phyloP scores from a whole-genome alignment of 2,113 vertebrate species.

The Herpetotheres cachinnans region DNA sequence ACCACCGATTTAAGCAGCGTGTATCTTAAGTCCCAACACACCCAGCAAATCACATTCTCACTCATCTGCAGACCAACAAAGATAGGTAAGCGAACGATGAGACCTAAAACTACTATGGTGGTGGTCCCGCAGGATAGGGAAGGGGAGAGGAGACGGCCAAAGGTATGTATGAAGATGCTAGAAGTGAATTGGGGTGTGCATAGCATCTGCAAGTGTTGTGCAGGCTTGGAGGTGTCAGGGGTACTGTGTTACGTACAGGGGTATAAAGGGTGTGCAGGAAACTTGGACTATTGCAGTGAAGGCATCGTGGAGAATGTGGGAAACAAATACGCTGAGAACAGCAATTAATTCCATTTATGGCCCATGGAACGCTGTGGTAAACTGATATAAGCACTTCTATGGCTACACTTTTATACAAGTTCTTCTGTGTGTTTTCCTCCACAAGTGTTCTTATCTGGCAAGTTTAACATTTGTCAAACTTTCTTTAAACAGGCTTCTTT shows the following conservation, averaged over 20 bases:
- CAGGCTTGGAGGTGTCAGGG: neutral
- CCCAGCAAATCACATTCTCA: neutral
- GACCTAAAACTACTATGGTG: neutral
- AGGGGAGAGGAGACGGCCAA: neutral
- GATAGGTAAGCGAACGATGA: neutral
- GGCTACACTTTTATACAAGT: neutral
- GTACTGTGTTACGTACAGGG: neutral
- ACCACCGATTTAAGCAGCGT: rapidly evolving
- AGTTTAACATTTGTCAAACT: neutral
- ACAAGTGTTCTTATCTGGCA: neutral
- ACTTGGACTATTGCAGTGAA: neutral
- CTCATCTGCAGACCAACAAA: neutral
- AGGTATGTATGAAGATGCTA: neutral
- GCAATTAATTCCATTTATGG: neutral
- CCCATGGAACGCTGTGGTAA: neutral
- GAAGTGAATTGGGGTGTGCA: rapidly evolving
- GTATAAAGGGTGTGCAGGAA: neutral
- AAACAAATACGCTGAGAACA: neutral
- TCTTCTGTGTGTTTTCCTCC: neutral
- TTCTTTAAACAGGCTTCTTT: neutral
- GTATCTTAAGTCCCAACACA: neutral
- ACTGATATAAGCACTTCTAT: neutral
- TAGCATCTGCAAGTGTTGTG: neutral
- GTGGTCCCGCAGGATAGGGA: neutral
- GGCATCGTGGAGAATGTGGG: rapidly evolving